Evolutionary conservation across 2,888 invertebrate genomes (phyloP), one percentile per base, ranked within the genome.

Genomic region (Fragum whitleyi): DNA sequence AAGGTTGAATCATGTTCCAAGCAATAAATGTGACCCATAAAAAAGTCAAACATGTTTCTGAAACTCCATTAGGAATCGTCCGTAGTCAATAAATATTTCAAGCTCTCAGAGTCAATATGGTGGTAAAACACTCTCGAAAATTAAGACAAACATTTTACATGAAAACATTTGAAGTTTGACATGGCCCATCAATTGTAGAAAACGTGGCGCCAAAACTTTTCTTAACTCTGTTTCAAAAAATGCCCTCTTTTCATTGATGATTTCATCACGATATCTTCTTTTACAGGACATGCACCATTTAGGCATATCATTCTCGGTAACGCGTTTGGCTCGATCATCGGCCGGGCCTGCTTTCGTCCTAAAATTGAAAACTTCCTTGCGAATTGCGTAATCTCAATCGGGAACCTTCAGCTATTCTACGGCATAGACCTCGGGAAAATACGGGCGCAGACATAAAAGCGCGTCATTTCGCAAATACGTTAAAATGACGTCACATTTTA

Each of bases 61-160:
- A 47, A 19, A 19, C n/a, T 14, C 47, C 47, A 47, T 47, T 47
- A 47, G 47, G 47, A n/a, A 47, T 14, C 3, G 19, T 14, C n/a
- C 14, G 7, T 14, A 5, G n/a, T 47, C 47, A 5, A 47, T 47
- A 47, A 9, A 47, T 47, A n/a, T 47, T 47, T 47, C 47, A 47
- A 47, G n/a, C 19, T 9, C n/a, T 9, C 47, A 16, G n/a, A 47
- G 47, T 47, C 47, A 47, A 47, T 47, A 47, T 47, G 47, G 47
- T n/a, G 2, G 16, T 47, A 47, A 47, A 47, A 47, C 47, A 47
- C 47, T 47, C 47, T n/a, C 47, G 47, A 47, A 47, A 47, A 47
- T 47, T 47, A 47, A 47, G 47, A 47, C 47, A n/a, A 47, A 47
- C 47, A 47, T 47, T 47, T 47, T 19, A 47, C 47, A 47, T 47